Evolutionary conservation across 2,113 vertebrate species (phyloP), one percentile per base, ranked within the genome.

Genomic region (Chlamydotis undulata): DNA sequence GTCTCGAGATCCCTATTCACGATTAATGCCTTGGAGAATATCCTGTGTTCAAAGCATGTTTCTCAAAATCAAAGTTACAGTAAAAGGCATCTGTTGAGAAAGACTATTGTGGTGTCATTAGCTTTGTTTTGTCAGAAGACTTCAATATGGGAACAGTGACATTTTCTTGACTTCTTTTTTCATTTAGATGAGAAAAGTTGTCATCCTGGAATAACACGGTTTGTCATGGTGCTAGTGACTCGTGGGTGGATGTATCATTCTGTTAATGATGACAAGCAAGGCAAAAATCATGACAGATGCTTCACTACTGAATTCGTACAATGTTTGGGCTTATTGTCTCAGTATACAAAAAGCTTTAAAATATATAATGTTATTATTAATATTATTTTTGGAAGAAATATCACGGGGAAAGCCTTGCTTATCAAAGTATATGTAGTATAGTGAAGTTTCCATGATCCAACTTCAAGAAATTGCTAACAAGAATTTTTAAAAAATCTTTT

Each of bases 101-200:
- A 93, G 43, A 81, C 22, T 90, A 47, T 87, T 81, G 79, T 61
- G 37, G 90, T 69, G 88, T 65, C 24, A 25, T 79, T 93, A 92
- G 87, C 69, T 96, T 94, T 89, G 80, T 94, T 93, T 93, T 93
- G 92, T 94, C 94, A 95, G 73, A 93, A 89, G 45, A 86, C 61
- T 96, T 96, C 88, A 92, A 7, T 84, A 64, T 76, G 65, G 53
- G 53, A 95, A 82, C 37, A 71, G 49, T 73, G 88, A 89, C 86
- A 94, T 89, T 97, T 94, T 92, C 61, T 86, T 94, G 52, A 87
- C 2, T 23, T 92, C 53, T 93, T 96, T 96, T 87, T 95, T 92
- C 47, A 82, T 87, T 93, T 89, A 80, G 35, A 87, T 87, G 60
- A 93, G 79, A 75, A 68, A 86, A 90, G 73, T 87, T 96, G 90